Conservation (phyloP, 2,113 vertebrate genomes). For the Telmatochromis brichardi region DNA sequence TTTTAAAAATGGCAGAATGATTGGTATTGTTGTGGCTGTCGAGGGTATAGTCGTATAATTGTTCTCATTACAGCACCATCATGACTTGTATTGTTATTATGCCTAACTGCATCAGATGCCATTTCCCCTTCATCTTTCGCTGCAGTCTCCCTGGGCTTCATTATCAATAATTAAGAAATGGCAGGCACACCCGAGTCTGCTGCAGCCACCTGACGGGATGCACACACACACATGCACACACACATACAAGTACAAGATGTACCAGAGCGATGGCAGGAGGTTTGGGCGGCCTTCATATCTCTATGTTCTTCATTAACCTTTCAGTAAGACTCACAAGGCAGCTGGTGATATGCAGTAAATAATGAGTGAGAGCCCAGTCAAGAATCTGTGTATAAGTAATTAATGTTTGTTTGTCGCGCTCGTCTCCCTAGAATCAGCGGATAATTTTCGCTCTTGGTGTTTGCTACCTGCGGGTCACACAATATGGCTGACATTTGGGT, state of each 20-base stretch:
- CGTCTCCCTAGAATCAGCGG: neutral
- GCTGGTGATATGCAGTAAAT: constrained; percentile 46
- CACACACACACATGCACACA: neutral
- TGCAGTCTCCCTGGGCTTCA: constrained; percentile 53
- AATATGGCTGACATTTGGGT: constrained; percentile 25
- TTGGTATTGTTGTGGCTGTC: constrained; percentile 29
- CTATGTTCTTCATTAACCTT: constrained; percentile 62
- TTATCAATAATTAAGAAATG: constrained; percentile 74
- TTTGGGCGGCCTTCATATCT: constrained; percentile 18
- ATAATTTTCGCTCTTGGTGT: neutral
- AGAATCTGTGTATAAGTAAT: constrained; percentile 30
- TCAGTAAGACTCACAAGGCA: constrained; percentile 38
- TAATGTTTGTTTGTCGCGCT: constrained; percentile 38
- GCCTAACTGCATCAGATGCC: constrained; percentile 54
- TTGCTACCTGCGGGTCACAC: constrained; percentile 20
- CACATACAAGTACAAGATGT: neutral
- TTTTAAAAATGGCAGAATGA: constrained; percentile 2
- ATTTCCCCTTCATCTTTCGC: constrained; percentile 52
- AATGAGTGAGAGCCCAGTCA: constrained; percentile 28
- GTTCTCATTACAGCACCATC: constrained; percentile 49
- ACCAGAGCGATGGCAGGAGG: constrained; percentile 19
- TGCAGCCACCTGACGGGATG: constrained; percentile 41
- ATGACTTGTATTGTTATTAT: constrained; percentile 47
- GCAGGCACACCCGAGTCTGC: constrained; percentile 47
- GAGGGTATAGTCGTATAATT: constrained; percentile 35